Percentiles rank a stretch among this genome's conserved stretches.
Evolutionary conservation across 2,888 invertebrate species (phyloP).

Genomic region (Parnassius smintheus): DNA sequence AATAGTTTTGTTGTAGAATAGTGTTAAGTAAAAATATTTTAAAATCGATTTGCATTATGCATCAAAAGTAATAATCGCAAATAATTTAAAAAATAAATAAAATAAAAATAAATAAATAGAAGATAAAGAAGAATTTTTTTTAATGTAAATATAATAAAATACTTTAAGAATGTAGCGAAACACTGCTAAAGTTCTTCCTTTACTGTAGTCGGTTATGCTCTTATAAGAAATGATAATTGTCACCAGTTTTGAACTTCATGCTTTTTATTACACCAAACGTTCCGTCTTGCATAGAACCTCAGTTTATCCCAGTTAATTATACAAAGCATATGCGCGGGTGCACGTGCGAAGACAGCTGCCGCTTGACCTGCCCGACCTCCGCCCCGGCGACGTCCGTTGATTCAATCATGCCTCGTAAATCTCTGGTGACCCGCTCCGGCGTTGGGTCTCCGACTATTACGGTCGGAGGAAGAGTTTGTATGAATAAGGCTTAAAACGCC

Average conservation of each 20-base stretch:
- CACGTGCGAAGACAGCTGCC: constrained; percentile 36
- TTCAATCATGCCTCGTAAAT: constrained; percentile 52
- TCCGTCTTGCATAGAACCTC: not conserved
- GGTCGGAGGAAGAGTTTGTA: not conserved
- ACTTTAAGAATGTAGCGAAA: no score
- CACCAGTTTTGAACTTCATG: not conserved
- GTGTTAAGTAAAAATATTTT: no score
- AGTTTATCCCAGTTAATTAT: constrained; percentile 10
- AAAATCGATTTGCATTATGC: no score
- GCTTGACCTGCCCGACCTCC: constrained; percentile 47
- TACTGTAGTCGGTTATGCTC: no score
- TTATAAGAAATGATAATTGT: not conserved
- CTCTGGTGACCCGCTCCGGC: constrained; percentile 16
- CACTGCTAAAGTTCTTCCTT: no score
- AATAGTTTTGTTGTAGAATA: no score
- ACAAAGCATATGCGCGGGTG: not conserved
- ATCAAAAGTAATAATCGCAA: no score
- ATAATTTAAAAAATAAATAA: no score
- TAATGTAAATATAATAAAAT: no score
- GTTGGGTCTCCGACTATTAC: constrained; percentile 6
- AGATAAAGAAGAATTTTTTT: no score
- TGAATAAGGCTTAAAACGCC: no score
- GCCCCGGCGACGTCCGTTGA: constrained; percentile 54
- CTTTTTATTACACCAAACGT: constrained; percentile 2
- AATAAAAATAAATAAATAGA: no score